Evolutionary conservation across 2,113 vertebrate genomes (phyloP), one percentile per base, ranked within the genome.

Genomic region (Cyanistes caeruleus): DNA sequence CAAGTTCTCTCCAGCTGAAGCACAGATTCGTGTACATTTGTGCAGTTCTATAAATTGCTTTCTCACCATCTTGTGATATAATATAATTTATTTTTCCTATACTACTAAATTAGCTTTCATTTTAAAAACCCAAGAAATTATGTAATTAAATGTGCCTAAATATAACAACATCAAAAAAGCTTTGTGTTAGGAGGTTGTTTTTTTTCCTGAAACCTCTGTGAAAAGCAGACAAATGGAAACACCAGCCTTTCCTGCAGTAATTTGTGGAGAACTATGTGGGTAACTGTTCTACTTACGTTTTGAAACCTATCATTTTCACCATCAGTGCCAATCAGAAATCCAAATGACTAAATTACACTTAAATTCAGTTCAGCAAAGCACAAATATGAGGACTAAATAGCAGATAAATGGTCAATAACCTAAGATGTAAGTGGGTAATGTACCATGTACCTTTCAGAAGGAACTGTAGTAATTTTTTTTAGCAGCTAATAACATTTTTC

Each of bases 281-380:
- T 86, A 86, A 41, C 27, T 59, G 33, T 84, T 91, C 37, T 82
- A 33, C 27, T 83, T 72, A 55, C 0, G 3, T 75, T 84, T 89
- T 43, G 51, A 91, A 95, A 93, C 24, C 25, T 92, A 14, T 86
- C 1, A 89, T 97, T 96, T 95, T 84, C 77, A 88, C 56, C 79
- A 73, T 11, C 19, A 49, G 19, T 78, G 22, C 33, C 62, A 87
- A 85, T 56, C 39, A 83, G 51, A 84, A 94, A 92, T 90, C 53
- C 88, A 95, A 83, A 89, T 74, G 5, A 78, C 58, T 78, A 53
- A 90, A 87, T 51, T 65, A 72, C 62, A 74, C 28, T 59, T 67
- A 90, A 86, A 90, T 75, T 72, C 48, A 39, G 19, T 46, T 88
- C 63, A 70, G 77, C 25, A 90, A 31, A 73, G 73, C 31, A 68